phyloP scores from a whole-genome alignment of 1,140 invertebrate species.

The Psix sp. region DNA sequence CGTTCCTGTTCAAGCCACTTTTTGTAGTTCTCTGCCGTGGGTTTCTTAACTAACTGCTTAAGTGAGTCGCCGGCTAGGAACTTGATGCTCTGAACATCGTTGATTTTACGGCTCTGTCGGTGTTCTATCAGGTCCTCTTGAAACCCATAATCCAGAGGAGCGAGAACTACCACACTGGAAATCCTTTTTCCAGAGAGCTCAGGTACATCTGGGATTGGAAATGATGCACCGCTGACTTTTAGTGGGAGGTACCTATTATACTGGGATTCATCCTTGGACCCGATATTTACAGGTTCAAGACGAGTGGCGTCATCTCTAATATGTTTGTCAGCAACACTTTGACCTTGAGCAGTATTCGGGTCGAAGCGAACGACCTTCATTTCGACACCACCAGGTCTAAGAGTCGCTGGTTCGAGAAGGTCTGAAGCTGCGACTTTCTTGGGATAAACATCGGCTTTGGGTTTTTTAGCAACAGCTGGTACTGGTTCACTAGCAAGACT shows the following conservation, averaged over 20 bases:
- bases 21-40: slow-evolving; percentile 85
- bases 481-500: slow-evolving; percentile 82
- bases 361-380: slow-evolving; percentile 91
- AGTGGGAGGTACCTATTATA: slow-evolving; percentile 90
- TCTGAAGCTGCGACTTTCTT: slow-evolving; percentile 76
- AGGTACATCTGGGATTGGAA: slow-evolving; percentile 86
- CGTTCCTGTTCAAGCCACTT: slow-evolving; percentile 87
- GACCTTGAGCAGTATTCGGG: slow-evolving; percentile 84
- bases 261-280: slow-evolving; percentile 77
- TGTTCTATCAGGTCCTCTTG: slow-evolving; percentile 65
- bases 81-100: slow-evolving; percentile 75
- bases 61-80: slow-evolving; percentile 82
- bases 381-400: slow-evolving; percentile 81
- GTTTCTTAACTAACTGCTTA: slow-evolving; percentile 85
- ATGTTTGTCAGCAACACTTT: slow-evolving; percentile 83
- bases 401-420: slow-evolving; percentile 74
- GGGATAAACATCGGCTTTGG: slow-evolving; percentile 62
- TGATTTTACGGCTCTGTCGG: slow-evolving; percentile 66
- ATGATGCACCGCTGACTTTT: slow-evolving; percentile 89
- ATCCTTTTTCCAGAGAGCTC: slow-evolving; percentile 85
- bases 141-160: slow-evolving; percentile 84
- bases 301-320: slow-evolving; percentile 84
- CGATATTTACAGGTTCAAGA: slow-evolving; percentile 84
- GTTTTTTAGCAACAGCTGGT: slow-evolving; percentile 79
- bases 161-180: slow-evolving; percentile 88